Evolutionary conservation across 2,113 vertebrate species (phyloP).

Genomic region (Choloepus hoffmanni): DNA sequence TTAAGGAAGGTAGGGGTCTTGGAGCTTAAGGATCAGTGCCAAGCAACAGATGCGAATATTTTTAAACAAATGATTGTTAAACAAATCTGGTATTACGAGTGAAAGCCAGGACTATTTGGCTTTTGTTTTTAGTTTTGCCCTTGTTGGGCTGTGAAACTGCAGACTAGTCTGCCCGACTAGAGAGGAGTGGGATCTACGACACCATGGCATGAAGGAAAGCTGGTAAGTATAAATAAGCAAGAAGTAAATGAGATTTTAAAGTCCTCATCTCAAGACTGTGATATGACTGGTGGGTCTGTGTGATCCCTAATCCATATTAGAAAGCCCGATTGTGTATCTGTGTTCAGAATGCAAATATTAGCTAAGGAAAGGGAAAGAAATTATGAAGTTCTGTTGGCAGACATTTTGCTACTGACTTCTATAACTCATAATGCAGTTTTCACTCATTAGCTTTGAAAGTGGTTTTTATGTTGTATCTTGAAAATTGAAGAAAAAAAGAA

Average conservation of each 20-base stretch:
- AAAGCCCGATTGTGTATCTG: background rate
- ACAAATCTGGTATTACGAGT: background rate
- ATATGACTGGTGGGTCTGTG: background rate
- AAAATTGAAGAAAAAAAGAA: constrained; percentile 22
- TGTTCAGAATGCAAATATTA: constrained; percentile 29
- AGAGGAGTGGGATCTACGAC: background rate
- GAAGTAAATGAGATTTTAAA: background rate
- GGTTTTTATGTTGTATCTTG: background rate
- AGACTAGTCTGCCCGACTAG: background rate
- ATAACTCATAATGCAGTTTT: background rate
- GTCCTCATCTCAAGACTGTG: background rate
- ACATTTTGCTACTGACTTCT: constrained; percentile 38
- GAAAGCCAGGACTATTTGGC: constrained; percentile 9
- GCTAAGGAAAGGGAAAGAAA: background rate
- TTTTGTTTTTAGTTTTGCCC: constrained; percentile 50
- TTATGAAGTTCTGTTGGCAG: background rate
- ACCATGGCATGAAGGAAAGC: background rate
- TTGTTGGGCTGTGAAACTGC: constrained; percentile 18
- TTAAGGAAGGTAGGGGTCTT: constrained; percentile 61
- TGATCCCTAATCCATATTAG: constrained; percentile 11
- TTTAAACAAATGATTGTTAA: constrained; percentile 71
- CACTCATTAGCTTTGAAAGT: constrained; percentile 39
- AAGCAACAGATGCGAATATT: constrained; percentile 72
- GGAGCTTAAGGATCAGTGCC: constrained; percentile 60
- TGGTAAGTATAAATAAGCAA: constrained; percentile 3